Evolutionary conservation across 2,113 vertebrate species (phyloP).

Genomic region (Campylorhamphus procurvoides): DNA sequence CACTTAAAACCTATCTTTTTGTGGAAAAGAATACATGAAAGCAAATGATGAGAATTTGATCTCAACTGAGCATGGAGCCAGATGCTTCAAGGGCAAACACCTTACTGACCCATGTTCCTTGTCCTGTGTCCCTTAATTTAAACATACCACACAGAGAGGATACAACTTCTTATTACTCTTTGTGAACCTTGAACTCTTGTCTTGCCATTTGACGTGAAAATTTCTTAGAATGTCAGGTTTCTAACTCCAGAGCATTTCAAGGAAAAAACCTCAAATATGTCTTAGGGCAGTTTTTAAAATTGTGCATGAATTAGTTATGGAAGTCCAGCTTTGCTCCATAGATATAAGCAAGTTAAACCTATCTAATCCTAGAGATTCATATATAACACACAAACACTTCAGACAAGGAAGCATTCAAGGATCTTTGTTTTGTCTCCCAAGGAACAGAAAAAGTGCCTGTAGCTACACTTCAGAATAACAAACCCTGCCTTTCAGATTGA

Average conservation of each 20-base stretch:
- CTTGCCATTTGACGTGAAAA: neutral
- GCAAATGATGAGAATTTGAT: neutral
- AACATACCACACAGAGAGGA: fast-evolving
- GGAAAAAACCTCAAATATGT: neutral
- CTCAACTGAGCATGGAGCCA: neutral
- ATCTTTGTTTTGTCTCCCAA: neutral
- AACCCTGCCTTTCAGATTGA: neutral
- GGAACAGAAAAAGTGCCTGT: neutral
- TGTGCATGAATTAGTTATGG: neutral
- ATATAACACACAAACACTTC: neutral
- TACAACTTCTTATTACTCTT: neutral
- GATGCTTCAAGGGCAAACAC: neutral
- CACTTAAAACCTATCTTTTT: too few relatives aligned
- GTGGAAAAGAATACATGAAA: neutral
- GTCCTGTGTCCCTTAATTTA: neutral
- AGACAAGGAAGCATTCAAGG: neutral
- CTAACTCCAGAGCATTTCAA: neutral
- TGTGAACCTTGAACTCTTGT: neutral
- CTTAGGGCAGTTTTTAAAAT: neutral
- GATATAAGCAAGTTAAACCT: neutral
- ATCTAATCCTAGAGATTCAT: neutral
- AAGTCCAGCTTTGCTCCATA: neutral
- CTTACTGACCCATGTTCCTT: neutral
- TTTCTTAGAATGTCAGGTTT: neutral
- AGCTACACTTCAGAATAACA: neutral